Evolutionary conservation across 2,888 invertebrate genomes (phyloP), one percentile per base, ranked within the genome.

Genomic region (Leptopilina myrica): DNA sequence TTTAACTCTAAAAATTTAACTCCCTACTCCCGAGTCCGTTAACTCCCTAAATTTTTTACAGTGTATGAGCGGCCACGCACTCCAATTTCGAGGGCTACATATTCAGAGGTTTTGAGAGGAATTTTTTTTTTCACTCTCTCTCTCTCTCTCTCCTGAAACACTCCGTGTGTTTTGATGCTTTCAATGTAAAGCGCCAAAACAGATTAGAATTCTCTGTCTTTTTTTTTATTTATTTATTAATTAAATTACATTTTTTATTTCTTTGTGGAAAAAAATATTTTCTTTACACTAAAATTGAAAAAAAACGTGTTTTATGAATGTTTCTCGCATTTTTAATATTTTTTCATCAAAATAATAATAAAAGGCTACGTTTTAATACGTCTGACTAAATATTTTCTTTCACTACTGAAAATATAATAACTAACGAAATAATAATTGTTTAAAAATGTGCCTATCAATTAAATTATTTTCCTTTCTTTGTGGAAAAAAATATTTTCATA

Each of bases 31-130:
- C n/a, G n/a, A n/a, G n/a, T n/a, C n/a, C n/a, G n/a, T n/a, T n/a
- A n/a, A n/a, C n/a, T n/a, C n/a, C n/a, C n/a, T n/a, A n/a, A n/a
- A n/a, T n/a, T n/a, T n/a, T n/a, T n/a, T n/a, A n/a, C n/a, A n/a
- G n/a, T n/a, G n/a, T n/a, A 79, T 81, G 79, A 56, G 64, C 78
- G 66, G 56, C 73, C 33, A 76, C 76, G 78, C 78, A 78, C 76
- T 76, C 73, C 77, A 85, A 84, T 83, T 84, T 82, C 69, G 79
- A 46, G 65, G 15, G 79, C 78, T 79, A 15, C 78, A 62, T 69
- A 66, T 76, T 59, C 59, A 59, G 76, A 76, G 56, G 59, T 12
- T 12, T 14, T 20, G 62, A 62, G n/a, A 73, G 53, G 43, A 75
- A 73, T 67, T 67, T 65, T 64, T 67, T 69, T 5, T 73, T 62